These are phyloP conservation scores for Pachypeltis micranthus DNA, from an alignment of 1,140 invertebrate species.

Conservation along the genomic window DNA sequence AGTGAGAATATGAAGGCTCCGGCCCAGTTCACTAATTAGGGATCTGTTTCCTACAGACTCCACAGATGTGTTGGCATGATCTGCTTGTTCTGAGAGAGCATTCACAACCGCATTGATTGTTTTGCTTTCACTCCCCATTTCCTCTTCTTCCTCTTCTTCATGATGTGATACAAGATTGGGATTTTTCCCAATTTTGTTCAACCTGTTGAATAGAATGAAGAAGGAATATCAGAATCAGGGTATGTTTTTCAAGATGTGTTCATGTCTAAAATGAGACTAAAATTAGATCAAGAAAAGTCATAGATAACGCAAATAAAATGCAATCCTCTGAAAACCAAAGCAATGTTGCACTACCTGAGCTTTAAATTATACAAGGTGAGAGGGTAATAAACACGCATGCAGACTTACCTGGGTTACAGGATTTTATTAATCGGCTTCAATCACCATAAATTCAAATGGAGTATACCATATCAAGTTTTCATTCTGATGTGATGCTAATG, in stretches of 20 bases:
- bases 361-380: too few species aligned
- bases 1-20: slow-evolving; percentile 32
- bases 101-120: slow-evolving; percentile 84
- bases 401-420: too few species aligned
- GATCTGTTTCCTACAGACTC: slow-evolving; percentile 47
- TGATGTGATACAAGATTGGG: slow-evolving; percentile 87
- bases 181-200: slow-evolving; percentile 98
- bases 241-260: too few species aligned
- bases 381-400: too few species aligned
- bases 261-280: too few species aligned
- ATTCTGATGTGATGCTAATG: too few species aligned
- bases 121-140: slow-evolving; percentile 75
- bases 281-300: too few species aligned
- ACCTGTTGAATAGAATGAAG: slow-evolving; percentile 41
- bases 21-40: slow-evolving; percentile 44
- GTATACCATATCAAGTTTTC: too few species aligned
- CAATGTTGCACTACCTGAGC: too few species aligned
- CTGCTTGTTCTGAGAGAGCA: slow-evolving; percentile 74
- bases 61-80: slow-evolving; percentile 62
- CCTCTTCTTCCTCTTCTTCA: slow-evolving; percentile 49
- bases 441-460: too few species aligned
- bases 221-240: neutral
- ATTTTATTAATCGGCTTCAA: too few species aligned
- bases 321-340: slow-evolving; percentile 3
- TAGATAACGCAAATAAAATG: slow-evolving; percentile 3